phyloP scores from a whole-genome alignment of 2,797 vertebrate species.

The Acanthurus tractus region DNA sequence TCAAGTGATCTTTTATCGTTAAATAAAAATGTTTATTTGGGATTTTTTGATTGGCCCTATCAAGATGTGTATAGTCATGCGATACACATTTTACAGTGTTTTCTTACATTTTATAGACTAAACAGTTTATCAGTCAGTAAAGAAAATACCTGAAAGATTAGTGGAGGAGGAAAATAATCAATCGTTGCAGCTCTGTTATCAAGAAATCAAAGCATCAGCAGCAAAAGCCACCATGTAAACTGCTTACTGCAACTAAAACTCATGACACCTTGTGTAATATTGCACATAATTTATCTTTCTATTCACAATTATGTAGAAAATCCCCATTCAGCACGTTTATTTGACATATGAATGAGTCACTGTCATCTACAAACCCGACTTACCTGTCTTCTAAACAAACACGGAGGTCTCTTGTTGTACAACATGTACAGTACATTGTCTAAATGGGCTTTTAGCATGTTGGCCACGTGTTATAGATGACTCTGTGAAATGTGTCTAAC shows the following conservation, averaged over 20 bases:
- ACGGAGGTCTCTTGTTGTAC: background rate
- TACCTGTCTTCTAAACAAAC: conserved; percentile 16
- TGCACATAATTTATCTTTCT: background rate
- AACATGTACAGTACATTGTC: background rate
- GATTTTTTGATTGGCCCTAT: too few relatives aligned
- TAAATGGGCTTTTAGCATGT: background rate
- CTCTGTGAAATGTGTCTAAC: background rate
- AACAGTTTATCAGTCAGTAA: too few relatives aligned
- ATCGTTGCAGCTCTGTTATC: background rate
- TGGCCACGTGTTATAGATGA: background rate
- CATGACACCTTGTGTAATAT: background rate
- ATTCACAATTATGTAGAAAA: background rate
- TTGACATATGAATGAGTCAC: conserved; percentile 18
- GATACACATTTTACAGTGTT: too few relatives aligned
- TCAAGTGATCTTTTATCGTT: too few relatives aligned
- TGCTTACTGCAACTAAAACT: background rate
- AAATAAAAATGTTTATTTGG: too few relatives aligned
- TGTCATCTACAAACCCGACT: conserved; percentile 12
- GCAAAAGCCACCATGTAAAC: too few relatives aligned
- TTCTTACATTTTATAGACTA: too few relatives aligned
- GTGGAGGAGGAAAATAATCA: too few relatives aligned
- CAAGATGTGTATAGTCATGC: too few relatives aligned
- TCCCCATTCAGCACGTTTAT: background rate
- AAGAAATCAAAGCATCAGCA: background rate
- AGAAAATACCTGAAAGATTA: background rate